phyloP scores from a whole-genome alignment of 2,797 vertebrate species.

The Platalea minor region DNA sequence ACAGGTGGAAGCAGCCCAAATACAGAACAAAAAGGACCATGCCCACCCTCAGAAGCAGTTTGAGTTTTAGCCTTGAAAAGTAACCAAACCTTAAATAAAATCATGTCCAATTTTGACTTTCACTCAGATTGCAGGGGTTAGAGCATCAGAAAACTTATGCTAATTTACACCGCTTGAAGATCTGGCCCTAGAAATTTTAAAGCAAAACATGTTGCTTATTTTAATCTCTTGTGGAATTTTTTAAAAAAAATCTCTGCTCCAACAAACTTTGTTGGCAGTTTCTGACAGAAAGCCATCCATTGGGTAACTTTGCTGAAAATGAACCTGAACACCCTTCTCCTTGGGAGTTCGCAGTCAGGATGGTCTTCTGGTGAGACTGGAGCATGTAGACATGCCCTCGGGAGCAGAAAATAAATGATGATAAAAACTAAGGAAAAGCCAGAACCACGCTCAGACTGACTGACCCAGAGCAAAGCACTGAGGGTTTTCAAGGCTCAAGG shows the following conservation, averaged over 20 bases:
- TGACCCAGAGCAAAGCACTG: neutral
- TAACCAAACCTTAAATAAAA: slow-evolving; percentile 32
- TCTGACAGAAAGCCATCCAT: neutral
- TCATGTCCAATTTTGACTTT: neutral
- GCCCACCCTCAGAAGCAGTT: neutral
- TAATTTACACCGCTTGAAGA: slow-evolving; percentile 6
- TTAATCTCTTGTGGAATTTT: neutral
- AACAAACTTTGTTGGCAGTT: neutral
- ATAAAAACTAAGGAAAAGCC: slow-evolving; percentile 11
- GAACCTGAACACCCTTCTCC: neutral
- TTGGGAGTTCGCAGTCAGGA: neutral
- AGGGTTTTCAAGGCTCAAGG: neutral
- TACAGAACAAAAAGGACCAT: neutral
- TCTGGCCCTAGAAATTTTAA: neutral
- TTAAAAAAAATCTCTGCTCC: neutral
- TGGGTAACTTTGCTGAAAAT: neutral
- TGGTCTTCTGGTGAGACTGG: neutral
- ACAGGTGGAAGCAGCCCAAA: slow-evolving; percentile 13
- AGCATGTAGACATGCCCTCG: neutral
- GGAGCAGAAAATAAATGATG: slow-evolving; percentile 5
- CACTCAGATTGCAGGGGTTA: neutral
- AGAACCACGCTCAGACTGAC: neutral
- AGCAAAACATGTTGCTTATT: slow-evolving; percentile 22
- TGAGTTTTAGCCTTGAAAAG: slow-evolving; percentile 14
- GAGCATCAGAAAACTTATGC: neutral